A percentile compares a stretch with the other conserved stretches of the same genome.
phyloP scores from a whole-genome alignment of 2,797 vertebrate genomes.

The Enteromius afrohamiltoni region DNA sequence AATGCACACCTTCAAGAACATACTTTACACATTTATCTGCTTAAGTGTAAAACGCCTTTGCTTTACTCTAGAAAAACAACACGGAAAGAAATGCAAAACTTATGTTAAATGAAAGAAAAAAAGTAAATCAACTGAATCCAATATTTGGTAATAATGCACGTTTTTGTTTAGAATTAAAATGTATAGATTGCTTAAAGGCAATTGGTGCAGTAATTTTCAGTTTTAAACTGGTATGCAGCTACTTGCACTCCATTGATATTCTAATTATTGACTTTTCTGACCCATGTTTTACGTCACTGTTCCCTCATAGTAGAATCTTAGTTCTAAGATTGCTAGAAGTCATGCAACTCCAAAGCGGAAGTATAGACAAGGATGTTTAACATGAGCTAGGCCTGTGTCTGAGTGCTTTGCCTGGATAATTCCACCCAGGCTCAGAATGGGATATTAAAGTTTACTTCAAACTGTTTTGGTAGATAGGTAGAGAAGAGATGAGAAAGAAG shows the following conservation, averaged over 20 bases:
- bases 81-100: neutral
- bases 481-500: neutral
- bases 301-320: neutral
- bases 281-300: neutral
- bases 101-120: neutral
- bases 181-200: neutral
- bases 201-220: neutral
- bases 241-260: neutral
- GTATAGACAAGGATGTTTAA: neutral
- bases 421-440: neutral
- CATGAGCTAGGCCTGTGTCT: neutral
- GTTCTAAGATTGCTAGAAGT: neutral
- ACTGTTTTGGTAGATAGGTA: neutral
- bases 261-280: neutral
- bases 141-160: neutral
- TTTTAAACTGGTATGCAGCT: neutral
- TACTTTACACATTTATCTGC: neutral
- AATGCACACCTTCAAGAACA: constrained; percentile 44
- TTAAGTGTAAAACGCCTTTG: no score
- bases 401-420: neutral
- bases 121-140: neutral
- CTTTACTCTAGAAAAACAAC: neutral
- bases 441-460: neutral
- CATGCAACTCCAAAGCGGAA: neutral
- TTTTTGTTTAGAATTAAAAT: neutral